phyloP scores from a whole-genome alignment of 2,888 invertebrate genomes.

The Oasisia sp. region DNA sequence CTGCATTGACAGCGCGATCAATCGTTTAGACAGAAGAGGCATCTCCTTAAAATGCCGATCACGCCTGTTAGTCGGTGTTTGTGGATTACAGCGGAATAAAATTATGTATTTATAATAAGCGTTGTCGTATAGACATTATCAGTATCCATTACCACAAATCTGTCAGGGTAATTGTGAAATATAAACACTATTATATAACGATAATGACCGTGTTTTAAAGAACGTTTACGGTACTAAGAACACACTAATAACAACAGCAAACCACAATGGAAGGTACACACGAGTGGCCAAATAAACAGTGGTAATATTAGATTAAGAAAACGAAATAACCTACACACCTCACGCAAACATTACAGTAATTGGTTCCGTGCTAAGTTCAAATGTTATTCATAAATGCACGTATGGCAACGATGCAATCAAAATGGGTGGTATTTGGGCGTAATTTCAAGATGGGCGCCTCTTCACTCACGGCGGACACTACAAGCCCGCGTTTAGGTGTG shows the following conservation, averaged over 20 bases:
- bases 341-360: neutral
- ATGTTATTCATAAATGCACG: neutral
- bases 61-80: too few relatives aligned
- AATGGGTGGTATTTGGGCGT: neutral
- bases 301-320: neutral
- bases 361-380: neutral
- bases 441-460: neutral
- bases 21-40: too few relatives aligned
- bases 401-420: neutral
- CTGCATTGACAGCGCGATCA: too few relatives aligned
- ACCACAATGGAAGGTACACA: neutral
- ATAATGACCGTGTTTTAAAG: neutral
- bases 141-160: neutral
- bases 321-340: neutral
- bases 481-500: neutral
- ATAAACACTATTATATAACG: neutral
- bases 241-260: neutral
- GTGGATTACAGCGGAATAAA: too few relatives aligned
- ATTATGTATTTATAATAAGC: neutral
- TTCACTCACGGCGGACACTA: neutral
- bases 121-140: neutral
- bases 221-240: neutral
- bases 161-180: neutral
- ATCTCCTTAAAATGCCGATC: too few relatives aligned
- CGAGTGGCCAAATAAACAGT: neutral